Percentiles rank a stretch among this genome's conserved stretches.
phyloP scores from a whole-genome alignment of 2,797 vertebrate genomes.

The Selene dorsalis region DNA sequence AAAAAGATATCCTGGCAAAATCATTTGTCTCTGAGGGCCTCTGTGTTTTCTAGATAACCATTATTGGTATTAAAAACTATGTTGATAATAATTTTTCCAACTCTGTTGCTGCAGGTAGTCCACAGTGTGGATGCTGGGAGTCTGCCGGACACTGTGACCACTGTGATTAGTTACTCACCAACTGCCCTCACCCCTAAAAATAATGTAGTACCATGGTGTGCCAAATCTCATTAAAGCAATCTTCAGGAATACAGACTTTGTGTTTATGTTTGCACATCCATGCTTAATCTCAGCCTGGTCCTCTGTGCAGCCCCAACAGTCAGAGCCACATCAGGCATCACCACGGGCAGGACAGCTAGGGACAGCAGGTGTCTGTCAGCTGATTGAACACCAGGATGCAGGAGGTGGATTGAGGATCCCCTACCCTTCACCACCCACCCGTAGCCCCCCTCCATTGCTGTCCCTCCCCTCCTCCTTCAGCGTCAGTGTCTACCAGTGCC shows the following conservation, averaged over 20 bases:
- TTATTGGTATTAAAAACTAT: not conserved
- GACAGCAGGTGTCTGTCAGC: conserved; percentile 42
- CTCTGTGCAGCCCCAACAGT: not conserved
- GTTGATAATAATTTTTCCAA: not conserved
- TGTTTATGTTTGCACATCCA: conserved; percentile 60
- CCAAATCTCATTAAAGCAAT: conserved; percentile 79
- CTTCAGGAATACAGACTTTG: conserved; percentile 81
- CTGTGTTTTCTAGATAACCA: too few relatives aligned
- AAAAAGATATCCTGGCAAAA: too few relatives aligned
- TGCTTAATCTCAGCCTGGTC: conserved; percentile 11
- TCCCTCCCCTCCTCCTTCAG: conserved; percentile 19
- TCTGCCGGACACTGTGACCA: conserved; percentile 66
- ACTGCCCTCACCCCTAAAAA: conserved; percentile 4
- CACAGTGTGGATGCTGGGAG: conserved; percentile 47
- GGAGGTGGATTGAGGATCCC: too few relatives aligned
- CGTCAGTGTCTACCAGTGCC: conserved; percentile 69
- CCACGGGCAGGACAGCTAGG: not conserved
- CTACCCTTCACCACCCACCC: not conserved
- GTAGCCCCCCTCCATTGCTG: not conserved
- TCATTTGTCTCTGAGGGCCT: too few relatives aligned
- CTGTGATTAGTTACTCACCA: conserved; percentile 51
- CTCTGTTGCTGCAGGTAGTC: conserved; percentile 55
- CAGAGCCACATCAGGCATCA: conserved; percentile 8
- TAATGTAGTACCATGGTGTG: conserved; percentile 75
- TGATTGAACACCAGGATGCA: conserved; percentile 52